Evolutionary conservation across 2,888 invertebrate genomes (phyloP), one percentile per base, ranked within the genome.

Genomic region (Drosophila imparisetae): DNA sequence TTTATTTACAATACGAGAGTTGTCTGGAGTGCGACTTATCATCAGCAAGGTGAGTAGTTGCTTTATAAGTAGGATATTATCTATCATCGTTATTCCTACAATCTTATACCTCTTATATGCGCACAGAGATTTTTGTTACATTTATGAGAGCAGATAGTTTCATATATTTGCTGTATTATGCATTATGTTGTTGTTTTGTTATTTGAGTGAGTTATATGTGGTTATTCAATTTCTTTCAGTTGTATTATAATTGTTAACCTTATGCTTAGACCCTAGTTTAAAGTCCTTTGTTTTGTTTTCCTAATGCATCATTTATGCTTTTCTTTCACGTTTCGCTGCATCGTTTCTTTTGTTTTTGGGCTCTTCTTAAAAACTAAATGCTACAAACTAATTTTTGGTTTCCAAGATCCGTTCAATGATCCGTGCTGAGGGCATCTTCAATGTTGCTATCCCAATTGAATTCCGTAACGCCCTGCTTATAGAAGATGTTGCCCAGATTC

Each of bases 401-500:
- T 75, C 70, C 60, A 74, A 21, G 52, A 58, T 61, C 53, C 54
- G 53, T 81, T 88, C 90, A 92, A 86, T 92, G 93, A 90, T 92
- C 92, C 77, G 93, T 92, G 87, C 92, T 92, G 27, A 91, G 80
- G 65, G 95, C 95, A 91, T 96, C 96, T 87, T 96, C 96, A 71
- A 96, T 94, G 89, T 96, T 95, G 93, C 96, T 96, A 93, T 97
- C 96, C 98, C 97, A 97, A 93, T 97, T 97, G 93, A 97, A 98
- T 92, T 97, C 97, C 64, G 96, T 96, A 81, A 95, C 96, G 75
- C 96, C 96, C 89, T 94, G 95, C 84, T 95, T 95, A 59, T 94
- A 95, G 59, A 96, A 95, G 83, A 97, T 95, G 91, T 97, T 97
- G 62, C 98, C 97, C 78, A 97, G 94, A 93, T 97, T 97, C 83